Conservation (phyloP, 2,797 vertebrate species). For the Gallirallus australis region DNA sequence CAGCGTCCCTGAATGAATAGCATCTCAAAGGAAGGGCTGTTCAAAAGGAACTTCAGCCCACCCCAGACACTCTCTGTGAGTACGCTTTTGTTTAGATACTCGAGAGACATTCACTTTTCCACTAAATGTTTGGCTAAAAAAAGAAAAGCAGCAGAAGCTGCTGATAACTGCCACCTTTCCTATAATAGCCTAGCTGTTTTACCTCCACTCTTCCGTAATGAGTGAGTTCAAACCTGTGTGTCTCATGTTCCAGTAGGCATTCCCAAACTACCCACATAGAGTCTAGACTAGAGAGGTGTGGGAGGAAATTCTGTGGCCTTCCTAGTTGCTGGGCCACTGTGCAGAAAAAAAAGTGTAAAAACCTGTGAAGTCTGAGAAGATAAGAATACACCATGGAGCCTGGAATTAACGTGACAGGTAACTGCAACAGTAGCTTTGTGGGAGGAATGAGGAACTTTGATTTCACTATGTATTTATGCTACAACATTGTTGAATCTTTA, state of each 20-base stretch:
- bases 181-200: background rate
- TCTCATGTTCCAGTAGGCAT: background rate
- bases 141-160: background rate
- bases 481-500: background rate
- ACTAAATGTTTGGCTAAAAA: background rate
- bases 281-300: background rate
- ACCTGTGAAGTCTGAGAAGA: background rate
- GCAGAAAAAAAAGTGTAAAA: background rate
- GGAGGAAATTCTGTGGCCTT: background rate
- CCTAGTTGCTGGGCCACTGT: accelerated
- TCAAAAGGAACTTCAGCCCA: background rate
- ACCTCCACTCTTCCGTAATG: background rate
- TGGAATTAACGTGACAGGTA: background rate
- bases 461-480: background rate
- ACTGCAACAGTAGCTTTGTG: background rate
- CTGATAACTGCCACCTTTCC: background rate
- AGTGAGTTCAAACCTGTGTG: accelerated
- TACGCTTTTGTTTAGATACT: background rate
- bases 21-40: background rate
- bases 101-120: background rate
- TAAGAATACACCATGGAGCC: background rate
- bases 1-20: background rate
- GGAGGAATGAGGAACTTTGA: background rate
- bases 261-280: background rate
- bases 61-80: background rate